phyloP scores from a whole-genome alignment of 2,888 invertebrate genomes.

The Heliconius ismenius region DNA sequence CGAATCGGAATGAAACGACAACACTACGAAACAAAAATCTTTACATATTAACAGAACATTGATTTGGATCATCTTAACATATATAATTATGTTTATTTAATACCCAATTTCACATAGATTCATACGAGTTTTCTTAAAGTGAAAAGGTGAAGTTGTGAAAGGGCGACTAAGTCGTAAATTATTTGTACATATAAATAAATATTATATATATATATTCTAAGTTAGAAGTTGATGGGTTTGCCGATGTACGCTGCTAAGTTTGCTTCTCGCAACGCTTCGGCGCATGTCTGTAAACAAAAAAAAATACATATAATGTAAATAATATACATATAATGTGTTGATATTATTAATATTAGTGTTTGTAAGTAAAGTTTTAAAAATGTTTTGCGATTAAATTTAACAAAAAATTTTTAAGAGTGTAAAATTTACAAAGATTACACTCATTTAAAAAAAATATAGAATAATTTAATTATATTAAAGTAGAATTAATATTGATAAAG shows the following conservation, averaged over 20 bases:
- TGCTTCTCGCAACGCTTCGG: slow-evolving; percentile 98
- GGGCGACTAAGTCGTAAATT: slow-evolving; percentile 51
- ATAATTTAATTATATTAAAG: too few relatives aligned
- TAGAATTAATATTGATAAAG: too few relatives aligned
- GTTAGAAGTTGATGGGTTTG: slow-evolving; percentile 97
- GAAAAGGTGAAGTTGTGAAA: slow-evolving; percentile 46
- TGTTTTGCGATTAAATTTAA: too few relatives aligned
- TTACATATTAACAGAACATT: slow-evolving; percentile 36
- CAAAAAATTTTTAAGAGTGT: too few relatives aligned
- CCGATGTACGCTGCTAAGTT: slow-evolving; percentile 97
- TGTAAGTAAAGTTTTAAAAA: too few relatives aligned
- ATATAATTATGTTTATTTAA: slow-evolving; percentile 41
- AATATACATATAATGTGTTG: neutral
- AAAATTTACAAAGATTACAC: too few relatives aligned
- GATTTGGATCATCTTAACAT: slow-evolving; percentile 26
- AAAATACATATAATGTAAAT: neutral
- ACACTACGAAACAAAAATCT: slow-evolving; percentile 35
- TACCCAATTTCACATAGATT: slow-evolving; percentile 65
- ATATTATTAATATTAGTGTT: too few relatives aligned
- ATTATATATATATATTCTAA: slow-evolving; percentile 43
- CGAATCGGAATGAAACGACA: slow-evolving; percentile 61
- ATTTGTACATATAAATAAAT: slow-evolving; percentile 49
- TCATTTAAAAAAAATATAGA: too few relatives aligned
- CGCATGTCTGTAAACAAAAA: slow-evolving; percentile 87
- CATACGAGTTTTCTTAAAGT: slow-evolving; percentile 68